A percentile compares a stretch with the other conserved stretches of the same genome.
Conservation (phyloP, 2,113 vertebrate species). For the Reinhardtius hippoglossoides region DNA sequence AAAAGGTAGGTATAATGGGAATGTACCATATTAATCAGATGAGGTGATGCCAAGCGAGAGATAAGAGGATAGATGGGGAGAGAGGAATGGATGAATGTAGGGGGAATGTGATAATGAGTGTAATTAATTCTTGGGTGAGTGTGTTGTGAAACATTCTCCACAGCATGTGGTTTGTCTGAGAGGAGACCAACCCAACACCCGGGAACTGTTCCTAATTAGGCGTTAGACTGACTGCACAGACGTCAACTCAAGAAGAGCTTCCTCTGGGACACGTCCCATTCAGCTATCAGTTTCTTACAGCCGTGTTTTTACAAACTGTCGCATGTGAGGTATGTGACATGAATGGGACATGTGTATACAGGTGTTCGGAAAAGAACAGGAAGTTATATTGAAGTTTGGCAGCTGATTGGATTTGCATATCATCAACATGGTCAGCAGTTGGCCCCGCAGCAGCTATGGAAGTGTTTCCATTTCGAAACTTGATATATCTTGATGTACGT, state of each 20-base stretch:
- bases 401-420: too few relatives aligned
- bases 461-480: too few relatives aligned
- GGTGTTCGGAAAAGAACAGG: too few relatives aligned
- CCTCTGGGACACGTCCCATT: slow-evolving; percentile 1
- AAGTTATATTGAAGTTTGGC: too few relatives aligned
- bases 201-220: slow-evolving; percentile 47
- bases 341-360: too few relatives aligned
- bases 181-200: slow-evolving; percentile 21
- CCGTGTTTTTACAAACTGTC: too few relatives aligned
- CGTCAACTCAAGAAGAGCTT: background rate
- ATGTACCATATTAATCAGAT: background rate
- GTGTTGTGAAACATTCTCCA: slow-evolving; percentile 35
- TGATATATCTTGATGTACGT: too few relatives aligned
- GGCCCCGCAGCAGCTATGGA: too few relatives aligned
- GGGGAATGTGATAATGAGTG: slow-evolving; percentile 11
- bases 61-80: slow-evolving; percentile 5
- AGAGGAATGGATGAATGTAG: background rate
- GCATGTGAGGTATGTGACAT: too few relatives aligned
- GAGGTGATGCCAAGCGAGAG: background rate
- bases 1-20: background rate
- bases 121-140: slow-evolving; percentile 14
- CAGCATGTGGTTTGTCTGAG: slow-evolving; percentile 34
- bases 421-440: too few relatives aligned
- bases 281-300: background rate
- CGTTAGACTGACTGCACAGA: background rate